phyloP scores from a whole-genome alignment of 2,113 vertebrate genomes.

The Emydura subglobosa region DNA sequence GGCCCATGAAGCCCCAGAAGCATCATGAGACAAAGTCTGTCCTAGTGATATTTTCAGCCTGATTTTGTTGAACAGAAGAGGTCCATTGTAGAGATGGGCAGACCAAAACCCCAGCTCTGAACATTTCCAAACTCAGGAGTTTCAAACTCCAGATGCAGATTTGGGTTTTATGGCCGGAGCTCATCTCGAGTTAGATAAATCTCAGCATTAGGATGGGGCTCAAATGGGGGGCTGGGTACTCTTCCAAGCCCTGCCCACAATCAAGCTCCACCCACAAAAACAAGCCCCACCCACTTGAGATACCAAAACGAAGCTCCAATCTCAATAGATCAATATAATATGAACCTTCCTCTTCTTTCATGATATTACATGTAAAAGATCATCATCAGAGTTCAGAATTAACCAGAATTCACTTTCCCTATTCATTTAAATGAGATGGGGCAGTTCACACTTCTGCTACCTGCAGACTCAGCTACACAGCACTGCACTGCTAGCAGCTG shows the following conservation, averaged over 20 bases:
- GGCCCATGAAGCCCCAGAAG: neutral
- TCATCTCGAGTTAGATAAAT: neutral
- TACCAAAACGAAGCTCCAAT: neutral
- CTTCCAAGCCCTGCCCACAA: too few relatives aligned
- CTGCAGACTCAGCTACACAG: neutral
- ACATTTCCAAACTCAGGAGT: neutral
- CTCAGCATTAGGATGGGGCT: neutral
- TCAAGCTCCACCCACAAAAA: neutral
- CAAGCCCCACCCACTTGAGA: neutral
- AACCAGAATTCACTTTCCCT: neutral
- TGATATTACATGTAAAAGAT: too few relatives aligned
- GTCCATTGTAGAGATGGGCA: neutral
- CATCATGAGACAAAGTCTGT: neutral
- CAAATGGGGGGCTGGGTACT: neutral
- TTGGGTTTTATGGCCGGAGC: neutral
- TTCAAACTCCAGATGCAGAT: neutral
- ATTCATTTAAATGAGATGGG: neutral
- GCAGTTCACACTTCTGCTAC: neutral
- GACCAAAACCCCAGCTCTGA: neutral
- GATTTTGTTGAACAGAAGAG: accelerated
- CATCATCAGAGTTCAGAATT: neutral
- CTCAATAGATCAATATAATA: too few relatives aligned
- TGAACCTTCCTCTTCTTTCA: neutral
- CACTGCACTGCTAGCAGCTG: neutral
- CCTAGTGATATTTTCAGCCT: slow-evolving; percentile 44